Conservation (phyloP, 2,888 invertebrate species). For the Entomobrya multifasciata region DNA sequence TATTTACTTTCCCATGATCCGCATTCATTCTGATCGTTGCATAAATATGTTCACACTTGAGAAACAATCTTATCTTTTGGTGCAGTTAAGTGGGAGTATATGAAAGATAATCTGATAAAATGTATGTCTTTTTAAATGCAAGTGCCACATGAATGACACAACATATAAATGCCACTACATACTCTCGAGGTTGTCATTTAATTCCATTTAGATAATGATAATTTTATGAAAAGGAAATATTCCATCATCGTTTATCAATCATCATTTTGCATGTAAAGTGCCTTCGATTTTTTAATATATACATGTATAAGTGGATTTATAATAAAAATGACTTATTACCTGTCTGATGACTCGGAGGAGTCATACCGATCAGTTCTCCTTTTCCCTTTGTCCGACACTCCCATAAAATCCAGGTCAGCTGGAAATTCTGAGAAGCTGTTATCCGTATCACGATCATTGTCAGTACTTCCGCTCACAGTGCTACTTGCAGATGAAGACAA, state of each 20-base stretch:
- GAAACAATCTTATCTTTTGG: background rate
- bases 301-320: too few relatives aligned
- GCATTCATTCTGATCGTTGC: background rate
- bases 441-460: slow-evolving; percentile 74
- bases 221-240: background rate
- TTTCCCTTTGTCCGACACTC: slow-evolving; percentile 82
- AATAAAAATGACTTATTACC: slow-evolving; percentile 83
- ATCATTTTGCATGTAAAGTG: background rate
- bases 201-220: too few relatives aligned
- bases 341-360: slow-evolving; percentile 96
- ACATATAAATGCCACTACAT: too few relatives aligned
- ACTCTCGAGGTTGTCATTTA: too few relatives aligned
- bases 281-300: background rate
- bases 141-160: too few relatives aligned
- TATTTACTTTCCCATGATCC: background rate
- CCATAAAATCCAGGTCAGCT: slow-evolving; percentile 74
- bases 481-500: slow-evolving; percentile 60
- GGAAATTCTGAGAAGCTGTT: slow-evolving; percentile 72
- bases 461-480: slow-evolving; percentile 69
- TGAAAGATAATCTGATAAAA: background rate
- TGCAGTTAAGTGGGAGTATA: slow-evolving; percentile 1
- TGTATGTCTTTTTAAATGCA: too few relatives aligned
- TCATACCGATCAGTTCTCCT: slow-evolving; percentile 95
- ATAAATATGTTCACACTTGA: slow-evolving; percentile 8
- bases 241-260: background rate